Conservation (phyloP, 2,113 vertebrate species). For the Pao palembangensis region DNA sequence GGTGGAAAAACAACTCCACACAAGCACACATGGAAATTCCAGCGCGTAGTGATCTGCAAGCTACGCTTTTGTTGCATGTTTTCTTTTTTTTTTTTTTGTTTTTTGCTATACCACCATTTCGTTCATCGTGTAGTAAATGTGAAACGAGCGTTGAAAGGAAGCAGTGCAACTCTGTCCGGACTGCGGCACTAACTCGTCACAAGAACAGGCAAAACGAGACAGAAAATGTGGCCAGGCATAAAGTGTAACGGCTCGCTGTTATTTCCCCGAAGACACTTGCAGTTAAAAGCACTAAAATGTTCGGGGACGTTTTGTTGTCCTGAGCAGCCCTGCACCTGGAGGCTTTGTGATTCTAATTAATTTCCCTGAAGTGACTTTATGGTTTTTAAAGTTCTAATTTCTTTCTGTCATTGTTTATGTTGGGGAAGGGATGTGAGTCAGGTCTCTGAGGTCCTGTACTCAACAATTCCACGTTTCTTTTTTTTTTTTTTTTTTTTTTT, state of each 20-base stretch:
- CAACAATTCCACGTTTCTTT: conserved; percentile 18
- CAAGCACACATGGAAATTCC: conserved; percentile 7
- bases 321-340: conserved; percentile 43
- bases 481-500: conserved; percentile 8
- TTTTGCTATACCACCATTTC: not conserved
- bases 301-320: conserved; percentile 55
- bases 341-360: conserved; percentile 58
- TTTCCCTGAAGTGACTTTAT: conserved; percentile 63
- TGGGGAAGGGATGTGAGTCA: conserved; percentile 22
- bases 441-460: conserved; percentile 42
- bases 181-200: conserved; percentile 41
- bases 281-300: conserved; percentile 64
- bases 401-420: conserved; percentile 33
- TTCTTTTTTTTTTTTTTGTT: conserved; percentile 7
- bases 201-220: not conserved
- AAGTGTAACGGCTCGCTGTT: conserved; percentile 58
- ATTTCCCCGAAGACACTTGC: conserved; percentile 62
- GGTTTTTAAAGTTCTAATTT: conserved; percentile 52
- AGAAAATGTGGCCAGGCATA: conserved; percentile 60
- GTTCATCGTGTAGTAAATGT: conserved; percentile 31
- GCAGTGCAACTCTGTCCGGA: conserved; percentile 52
- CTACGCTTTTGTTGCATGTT: conserved; percentile 38
- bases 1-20: conserved; percentile 14
- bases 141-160: conserved; percentile 48
- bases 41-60: conserved; percentile 25